Evolutionary conservation across 2,113 vertebrate genomes (phyloP).

Genomic region (Glaucidium brasilianum): DNA sequence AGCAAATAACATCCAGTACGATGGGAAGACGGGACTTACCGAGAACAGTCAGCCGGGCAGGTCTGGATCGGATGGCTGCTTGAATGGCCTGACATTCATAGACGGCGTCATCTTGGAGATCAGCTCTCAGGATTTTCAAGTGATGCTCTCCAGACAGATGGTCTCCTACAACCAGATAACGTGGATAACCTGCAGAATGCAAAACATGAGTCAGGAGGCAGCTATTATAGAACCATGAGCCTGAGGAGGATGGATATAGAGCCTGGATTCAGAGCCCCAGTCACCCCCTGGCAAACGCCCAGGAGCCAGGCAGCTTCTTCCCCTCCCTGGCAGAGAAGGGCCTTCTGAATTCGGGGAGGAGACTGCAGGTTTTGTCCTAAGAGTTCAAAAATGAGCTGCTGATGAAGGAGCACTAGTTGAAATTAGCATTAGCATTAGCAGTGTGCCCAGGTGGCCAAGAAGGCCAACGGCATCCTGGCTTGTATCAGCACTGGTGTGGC

Average conservation of each 20-base stretch:
- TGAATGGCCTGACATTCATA: conserved; percentile 98
- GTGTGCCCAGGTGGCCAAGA: too few relatives aligned
- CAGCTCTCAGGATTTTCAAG: conserved; percentile 89
- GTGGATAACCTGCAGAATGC: conserved; percentile 85
- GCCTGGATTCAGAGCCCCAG: neutral
- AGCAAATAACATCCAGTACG: rapidly evolving
- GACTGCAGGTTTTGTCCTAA: neutral
- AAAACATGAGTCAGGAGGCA: neutral
- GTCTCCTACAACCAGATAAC: conserved; percentile 95
- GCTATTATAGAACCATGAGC: rapidly evolving
- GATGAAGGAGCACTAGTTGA: neutral
- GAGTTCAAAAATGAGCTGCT: neutral
- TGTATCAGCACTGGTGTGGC: too few relatives aligned
- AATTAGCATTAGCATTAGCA: too few relatives aligned
- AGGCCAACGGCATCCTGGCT: too few relatives aligned
- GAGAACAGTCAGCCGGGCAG: conserved; percentile 92
- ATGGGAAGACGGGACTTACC: conserved; percentile 72
- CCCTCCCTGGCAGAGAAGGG: neutral
- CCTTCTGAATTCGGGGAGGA: neutral
- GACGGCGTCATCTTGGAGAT: conserved; percentile 91
- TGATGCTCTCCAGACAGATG: conserved; percentile 92
- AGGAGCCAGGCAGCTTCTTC: neutral
- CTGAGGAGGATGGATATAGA: neutral
- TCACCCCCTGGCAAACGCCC: too few relatives aligned
- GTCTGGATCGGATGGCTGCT: conserved; percentile 91